Evolutionary conservation across 2,113 vertebrate species (phyloP), one percentile per base, ranked within the genome.

Genomic region (Lamprologus sp.): DNA sequence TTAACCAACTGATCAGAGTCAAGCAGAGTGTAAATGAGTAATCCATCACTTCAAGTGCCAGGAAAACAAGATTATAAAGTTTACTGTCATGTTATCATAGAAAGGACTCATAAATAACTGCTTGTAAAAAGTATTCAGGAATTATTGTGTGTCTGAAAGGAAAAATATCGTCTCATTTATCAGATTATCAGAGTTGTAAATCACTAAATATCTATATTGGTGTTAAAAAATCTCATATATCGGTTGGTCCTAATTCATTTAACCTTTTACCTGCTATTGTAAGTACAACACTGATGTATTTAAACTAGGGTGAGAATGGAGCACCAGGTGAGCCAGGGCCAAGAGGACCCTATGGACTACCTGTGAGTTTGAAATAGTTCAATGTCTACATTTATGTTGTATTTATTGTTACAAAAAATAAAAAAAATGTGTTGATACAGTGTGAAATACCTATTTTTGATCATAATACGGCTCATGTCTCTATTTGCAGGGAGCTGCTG

Each of bases 261-360:
- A 26, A 55, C 11, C 60, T 68, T 21, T 68, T 68, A 47, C 28
- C 4, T 8, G 13, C 33, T 2, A 13, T 17, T 73, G 45, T 45
- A 85, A 31, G 31, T 14, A 47, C 55, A 84, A 89, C 77, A 55
- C 10, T 49, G 10, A 15, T 84, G 77, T 6, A 3, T 83, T 68
- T 94, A 13, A 87, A 14, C 84, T 45, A 97, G 96, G 96, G 96
- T 86, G 96, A 96, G 87, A 93, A 80, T 85, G 98, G 98, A 95
- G 70, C 93, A 21, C 15, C 84, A 56, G 99, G 99, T 63, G 98
- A 99, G 58, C 97, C 97, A 63, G 99, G 98, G 92, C 98, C 98
- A 79, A 97, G 98, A 96, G 99, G 99, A 93, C 98, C 98, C 1
- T 98, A 99, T 2, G 99, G 99, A 91, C 96, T 99, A 87, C 99